phyloP scores from a whole-genome alignment of 2,797 vertebrate genomes.

The Propithecus deckenii region DNA sequence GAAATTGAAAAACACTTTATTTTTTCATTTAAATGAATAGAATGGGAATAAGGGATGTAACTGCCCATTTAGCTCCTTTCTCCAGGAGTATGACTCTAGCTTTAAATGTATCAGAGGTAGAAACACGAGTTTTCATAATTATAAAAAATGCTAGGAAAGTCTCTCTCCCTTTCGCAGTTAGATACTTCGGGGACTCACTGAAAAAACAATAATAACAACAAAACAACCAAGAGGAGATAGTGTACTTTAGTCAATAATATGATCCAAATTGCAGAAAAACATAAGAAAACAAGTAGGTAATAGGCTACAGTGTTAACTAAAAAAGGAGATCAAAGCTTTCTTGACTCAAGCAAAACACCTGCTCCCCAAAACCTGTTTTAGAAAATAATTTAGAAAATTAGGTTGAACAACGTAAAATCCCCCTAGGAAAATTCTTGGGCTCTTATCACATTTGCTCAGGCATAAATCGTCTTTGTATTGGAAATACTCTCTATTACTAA shows the following conservation, averaged over 20 bases:
- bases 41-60: neutral
- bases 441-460: neutral
- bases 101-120: neutral
- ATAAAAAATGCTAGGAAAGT: neutral
- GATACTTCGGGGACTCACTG: neutral
- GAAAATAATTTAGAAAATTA: conserved; percentile 66
- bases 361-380: conserved; percentile 32
- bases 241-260: neutral
- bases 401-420: conserved; percentile 33
- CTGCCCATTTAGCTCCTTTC: neutral
- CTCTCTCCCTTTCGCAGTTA: neutral
- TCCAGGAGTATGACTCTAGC: neutral
- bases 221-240: neutral
- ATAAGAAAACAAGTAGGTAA: neutral
- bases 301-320: neutral
- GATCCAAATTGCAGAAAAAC: conserved; percentile 39
- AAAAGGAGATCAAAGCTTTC: conserved; percentile 46
- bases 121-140: conserved; percentile 7
- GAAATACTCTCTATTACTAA: conserved; percentile 2
- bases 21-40: conserved; percentile 27
- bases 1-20: neutral
- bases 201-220: neutral
- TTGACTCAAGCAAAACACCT: conserved; percentile 33
- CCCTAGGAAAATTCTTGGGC: neutral
- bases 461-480: neutral